Base-by-base conservation (phyloP, 1,140 invertebrate genomes). In the Neuroterus valhalla region DNA sequence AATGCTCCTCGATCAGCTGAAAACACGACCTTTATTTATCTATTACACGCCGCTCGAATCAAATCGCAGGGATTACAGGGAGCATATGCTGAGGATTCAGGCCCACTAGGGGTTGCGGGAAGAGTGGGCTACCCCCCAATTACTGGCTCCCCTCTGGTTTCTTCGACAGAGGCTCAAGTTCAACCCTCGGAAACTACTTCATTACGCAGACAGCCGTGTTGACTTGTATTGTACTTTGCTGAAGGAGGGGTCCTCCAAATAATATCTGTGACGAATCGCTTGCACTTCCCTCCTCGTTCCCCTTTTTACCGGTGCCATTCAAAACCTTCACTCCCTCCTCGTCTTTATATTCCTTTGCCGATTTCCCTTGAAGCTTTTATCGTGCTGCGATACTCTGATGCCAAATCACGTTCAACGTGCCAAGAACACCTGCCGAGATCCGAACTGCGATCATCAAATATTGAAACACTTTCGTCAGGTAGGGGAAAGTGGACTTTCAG, bases 201-300 rank as follows among this genome's bases (percentile, higher is more conserved):
- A 90, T 90, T 90, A 90, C 89, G 87, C 88, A 87, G 89, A 89
- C 89, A 90, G 84, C 88, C 89, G 89, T 89, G 88, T 90, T 90
- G 89, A 90, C 89, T 90, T 90, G 89, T 90, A 90, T 90, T 90
- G 87, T 90, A 77, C 83, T 68, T 44, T 66, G 67, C 70, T 84
- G 74, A 84, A 80, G 79, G 78, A 81, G 80, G 82, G 81, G 81
- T 86, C 82, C 85, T 85, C 82, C 82, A 85, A 89, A 90, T 90
- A 89, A 90, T 90, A 90, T 90, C 89, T 89, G 88, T 88, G 88
- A 89, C 89, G 89, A 90, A 90, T 90, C 87, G 86, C 85, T 87
- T 85, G 85, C 85, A 78, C 78, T 78, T 78, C 67, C 74, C 76
- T 73, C 77, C 71, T 68, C 50, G 14, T 42, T 52, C 52, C 48